Base-by-base conservation (phyloP, 2,888 invertebrate genomes). In the Schrankia costaestrigalis region DNA sequence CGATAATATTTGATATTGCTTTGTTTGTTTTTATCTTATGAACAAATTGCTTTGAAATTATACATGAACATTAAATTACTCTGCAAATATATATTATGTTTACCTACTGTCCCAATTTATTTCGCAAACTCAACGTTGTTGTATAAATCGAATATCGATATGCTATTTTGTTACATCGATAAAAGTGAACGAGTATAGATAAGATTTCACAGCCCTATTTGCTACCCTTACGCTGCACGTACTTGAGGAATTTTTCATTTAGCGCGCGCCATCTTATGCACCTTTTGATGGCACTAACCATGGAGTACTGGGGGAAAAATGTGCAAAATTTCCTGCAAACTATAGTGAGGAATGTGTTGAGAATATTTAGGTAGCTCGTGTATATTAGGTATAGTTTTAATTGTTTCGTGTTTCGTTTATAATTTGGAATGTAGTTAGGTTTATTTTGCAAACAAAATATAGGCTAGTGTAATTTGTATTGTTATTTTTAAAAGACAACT, bases 221-320 rank as follows among this genome's bases (percentile, higher is more conserved):
- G 38, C 41, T 41, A 34, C 11, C 46, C 32, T 22, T 35, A 44
- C 35, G 44, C 42, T 56, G 59, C 71, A 71, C 63, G 70, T 70
- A 64, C 65, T 58, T 49, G 36, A 69, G 71, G 80, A 78, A 82
- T 80, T 82, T 80, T 65, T 81, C 78, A 82, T 80, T 81, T 78
- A 67, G 65, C 61, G 42, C 45, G 51, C 47, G 62, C 56, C 51
- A 56, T 62, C 62, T 63, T 61, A 63, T 71, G 73, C 71, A 70
- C 61, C 62, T 63, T 52, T 47, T 43, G 37, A 42, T 17, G 50
- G 25, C 23, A 42, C 30, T 35, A 38, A 17, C 30, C 26, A 39
- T 37, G 30, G 6, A 31, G n/a, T 14, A 11, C 31, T 15, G 29
- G 36, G 31, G 45, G 46, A 30, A 48, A 50, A 47, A 53, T 48